Evolutionary conservation across 2,888 invertebrate species (phyloP).

Genomic region (Capitulum mitella): DNA sequence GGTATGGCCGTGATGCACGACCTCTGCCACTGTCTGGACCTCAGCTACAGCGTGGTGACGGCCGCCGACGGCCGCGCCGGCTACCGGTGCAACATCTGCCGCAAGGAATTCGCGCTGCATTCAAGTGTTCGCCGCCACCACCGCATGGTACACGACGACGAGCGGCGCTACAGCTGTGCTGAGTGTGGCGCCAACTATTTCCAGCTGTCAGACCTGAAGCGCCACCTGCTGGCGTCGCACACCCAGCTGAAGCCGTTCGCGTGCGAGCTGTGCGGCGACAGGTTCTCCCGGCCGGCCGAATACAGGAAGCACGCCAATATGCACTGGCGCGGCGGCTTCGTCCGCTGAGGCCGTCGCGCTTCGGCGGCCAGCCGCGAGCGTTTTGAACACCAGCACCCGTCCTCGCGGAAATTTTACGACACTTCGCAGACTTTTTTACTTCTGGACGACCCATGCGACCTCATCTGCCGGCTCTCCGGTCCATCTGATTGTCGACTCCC

Average conservation of each 20-base stretch:
- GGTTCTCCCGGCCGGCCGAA: neutral
- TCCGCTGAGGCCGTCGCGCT: neutral
- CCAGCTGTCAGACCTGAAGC: constrained; percentile 23
- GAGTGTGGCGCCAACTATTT: constrained; percentile 10
- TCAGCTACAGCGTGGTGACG: neutral
- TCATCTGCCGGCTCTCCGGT: no score
- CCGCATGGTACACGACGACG: constrained; percentile 24
- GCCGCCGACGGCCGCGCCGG: neutral
- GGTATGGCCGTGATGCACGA: neutral
- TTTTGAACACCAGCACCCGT: no score
- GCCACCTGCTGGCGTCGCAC: constrained; percentile 25
- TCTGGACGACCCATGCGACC: no score
- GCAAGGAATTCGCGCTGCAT: neutral
- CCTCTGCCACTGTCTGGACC: neutral
- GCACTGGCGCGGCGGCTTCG: neutral
- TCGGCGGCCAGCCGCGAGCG: neutral
- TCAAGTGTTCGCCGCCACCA: constrained; percentile 22
- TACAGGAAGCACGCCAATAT: neutral
- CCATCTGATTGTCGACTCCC: no score
- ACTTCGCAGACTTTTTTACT: no score
- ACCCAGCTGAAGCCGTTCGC: constrained; percentile 9
- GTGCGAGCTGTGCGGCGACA: neutral
- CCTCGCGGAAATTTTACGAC: no score
- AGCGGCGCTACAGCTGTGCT: constrained; percentile 23
- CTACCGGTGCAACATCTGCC: neutral